Percentiles rank a stretch among this genome's conserved stretches.
These are phyloP conservation scores for Campoplex capitator DNA, from an alignment of 2,888 invertebrate species.

Conservation along the genomic window DNA sequence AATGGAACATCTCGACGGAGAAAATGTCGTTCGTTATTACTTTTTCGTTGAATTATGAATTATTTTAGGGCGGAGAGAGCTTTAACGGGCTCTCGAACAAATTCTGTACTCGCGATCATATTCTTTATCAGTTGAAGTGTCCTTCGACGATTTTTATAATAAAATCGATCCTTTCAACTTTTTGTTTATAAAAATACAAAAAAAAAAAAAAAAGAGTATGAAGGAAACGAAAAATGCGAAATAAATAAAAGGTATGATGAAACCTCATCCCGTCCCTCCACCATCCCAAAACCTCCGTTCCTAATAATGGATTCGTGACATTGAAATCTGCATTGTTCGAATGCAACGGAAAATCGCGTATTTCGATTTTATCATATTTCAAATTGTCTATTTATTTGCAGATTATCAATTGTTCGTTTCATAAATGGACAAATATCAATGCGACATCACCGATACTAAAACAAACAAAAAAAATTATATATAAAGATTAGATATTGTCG, in stretches of 20 bases:
- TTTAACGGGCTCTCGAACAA: conserved; percentile 77
- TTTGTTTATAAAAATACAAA: conserved; percentile 49
- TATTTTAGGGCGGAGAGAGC: conserved; percentile 69
- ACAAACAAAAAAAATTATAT: not conserved
- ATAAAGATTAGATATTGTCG: not conserved
- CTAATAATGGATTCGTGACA: conserved; percentile 24
- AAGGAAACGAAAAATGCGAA: conserved; percentile 58
- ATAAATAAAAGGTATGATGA: conserved; percentile 72
- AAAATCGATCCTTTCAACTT: conserved; percentile 39
- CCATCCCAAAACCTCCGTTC: conserved; percentile 80
- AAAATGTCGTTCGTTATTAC: conserved; percentile 71
- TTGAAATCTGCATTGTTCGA: not conserved
- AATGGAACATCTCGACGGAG: conserved; percentile 53
- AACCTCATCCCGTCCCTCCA: conserved; percentile 79
- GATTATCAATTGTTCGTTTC: not conserved
- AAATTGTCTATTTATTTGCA: not conserved
- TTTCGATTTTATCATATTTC: not conserved
- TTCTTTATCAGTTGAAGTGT: conserved; percentile 82
- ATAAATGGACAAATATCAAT: not conserved
- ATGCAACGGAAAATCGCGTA: not conserved
- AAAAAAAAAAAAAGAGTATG: conserved; percentile 35
- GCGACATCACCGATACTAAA: not conserved
- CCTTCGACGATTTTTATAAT: conserved; percentile 56
- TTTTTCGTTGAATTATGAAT: not conserved
- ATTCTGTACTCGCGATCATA: conserved; percentile 81